Percentiles rank a stretch among this genome's conserved stretches.
Conservation (phyloP, 1,140 invertebrate species). For the Drosophila trapezifrons region DNA sequence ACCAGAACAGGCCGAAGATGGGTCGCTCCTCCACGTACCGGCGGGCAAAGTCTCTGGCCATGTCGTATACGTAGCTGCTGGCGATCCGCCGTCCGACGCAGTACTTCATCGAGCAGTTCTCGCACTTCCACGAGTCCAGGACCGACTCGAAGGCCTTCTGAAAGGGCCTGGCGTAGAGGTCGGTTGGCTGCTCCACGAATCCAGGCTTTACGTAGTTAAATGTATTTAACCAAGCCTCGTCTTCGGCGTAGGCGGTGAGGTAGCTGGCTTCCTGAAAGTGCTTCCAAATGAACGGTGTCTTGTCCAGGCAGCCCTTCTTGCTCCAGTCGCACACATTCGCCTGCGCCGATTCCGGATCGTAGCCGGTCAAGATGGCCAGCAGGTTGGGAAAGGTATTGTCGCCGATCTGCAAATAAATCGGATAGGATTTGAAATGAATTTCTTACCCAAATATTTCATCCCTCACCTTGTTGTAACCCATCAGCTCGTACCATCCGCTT, state of each 20-base stretch:
- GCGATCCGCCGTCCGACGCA: conserved; percentile 86
- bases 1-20: conserved; percentile 92
- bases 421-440: not conserved
- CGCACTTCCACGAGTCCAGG: conserved; percentile 39
- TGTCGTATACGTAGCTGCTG: conserved; percentile 86
- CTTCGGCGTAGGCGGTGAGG: conserved; percentile 91
- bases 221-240: conserved; percentile 88
- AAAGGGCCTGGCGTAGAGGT: conserved; percentile 92
- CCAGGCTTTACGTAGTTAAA: conserved; percentile 93
- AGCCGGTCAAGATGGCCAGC: conserved; percentile 90
- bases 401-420: conserved; percentile 85
- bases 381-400: conserved; percentile 94
- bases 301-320: conserved; percentile 84
- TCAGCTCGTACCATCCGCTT: conserved; percentile 62
- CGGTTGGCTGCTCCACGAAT: conserved; percentile 91
- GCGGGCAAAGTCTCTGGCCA: conserved; percentile 85
- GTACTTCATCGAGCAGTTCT: conserved; percentile 30
- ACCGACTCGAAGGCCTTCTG: conserved; percentile 86
- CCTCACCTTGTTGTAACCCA: conserved; percentile 72
- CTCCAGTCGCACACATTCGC: conserved; percentile 85
- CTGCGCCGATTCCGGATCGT: conserved; percentile 84
- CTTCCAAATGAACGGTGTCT: conserved; percentile 92
- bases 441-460: not conserved
- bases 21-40: conserved; percentile 77
- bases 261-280: conserved; percentile 89